phyloP scores from a whole-genome alignment of 2,797 vertebrate species.

The Myoxocephalus aenaeus region DNA sequence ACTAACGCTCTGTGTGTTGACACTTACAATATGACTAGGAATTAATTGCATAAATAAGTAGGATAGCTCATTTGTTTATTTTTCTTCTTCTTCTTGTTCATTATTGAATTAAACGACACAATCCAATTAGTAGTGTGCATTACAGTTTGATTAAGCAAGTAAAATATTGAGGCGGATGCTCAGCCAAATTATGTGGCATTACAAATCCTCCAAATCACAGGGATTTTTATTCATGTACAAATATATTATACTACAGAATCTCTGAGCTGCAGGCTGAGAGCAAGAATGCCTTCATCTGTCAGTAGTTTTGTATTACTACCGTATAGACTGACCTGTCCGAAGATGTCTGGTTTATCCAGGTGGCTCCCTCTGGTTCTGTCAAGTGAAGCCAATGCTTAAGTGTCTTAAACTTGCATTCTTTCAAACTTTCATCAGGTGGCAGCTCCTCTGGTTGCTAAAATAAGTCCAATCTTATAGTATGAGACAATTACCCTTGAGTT shows the following conservation, averaged over 20 bases:
- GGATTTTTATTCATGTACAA: conserved; percentile 58
- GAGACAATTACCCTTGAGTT: not conserved
- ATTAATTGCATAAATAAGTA: conserved; percentile 78
- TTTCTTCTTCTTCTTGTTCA: conserved; percentile 57
- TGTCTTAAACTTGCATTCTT: not conserved
- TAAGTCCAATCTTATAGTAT: not conserved
- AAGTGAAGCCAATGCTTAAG: not conserved
- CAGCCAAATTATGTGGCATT: conserved; percentile 76
- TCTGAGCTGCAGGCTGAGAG: conserved; percentile 28
- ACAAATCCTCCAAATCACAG: conserved; percentile 71
- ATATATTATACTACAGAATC: conserved; percentile 42
- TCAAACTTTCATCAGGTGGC: not conserved
- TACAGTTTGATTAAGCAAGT: conserved; percentile 79
- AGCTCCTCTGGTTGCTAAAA: not conserved
- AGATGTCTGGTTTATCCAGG: not conserved
- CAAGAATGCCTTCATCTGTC: conserved; percentile 17
- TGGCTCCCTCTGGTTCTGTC: too few relatives aligned
- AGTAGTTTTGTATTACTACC: not conserved
- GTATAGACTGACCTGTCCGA: conserved; percentile 19
- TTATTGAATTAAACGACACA: conserved; percentile 82
- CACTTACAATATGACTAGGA: conserved; percentile 65
- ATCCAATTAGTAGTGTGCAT: conserved; percentile 80
- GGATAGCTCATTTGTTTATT: conserved; percentile 75
- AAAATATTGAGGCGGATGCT: conserved; percentile 74
- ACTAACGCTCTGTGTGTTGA: conserved; percentile 45